A percentile compares a stretch with the other conserved stretches of the same genome.
Conservation (phyloP, 2,888 invertebrate genomes). For the Biston betularia region DNA sequence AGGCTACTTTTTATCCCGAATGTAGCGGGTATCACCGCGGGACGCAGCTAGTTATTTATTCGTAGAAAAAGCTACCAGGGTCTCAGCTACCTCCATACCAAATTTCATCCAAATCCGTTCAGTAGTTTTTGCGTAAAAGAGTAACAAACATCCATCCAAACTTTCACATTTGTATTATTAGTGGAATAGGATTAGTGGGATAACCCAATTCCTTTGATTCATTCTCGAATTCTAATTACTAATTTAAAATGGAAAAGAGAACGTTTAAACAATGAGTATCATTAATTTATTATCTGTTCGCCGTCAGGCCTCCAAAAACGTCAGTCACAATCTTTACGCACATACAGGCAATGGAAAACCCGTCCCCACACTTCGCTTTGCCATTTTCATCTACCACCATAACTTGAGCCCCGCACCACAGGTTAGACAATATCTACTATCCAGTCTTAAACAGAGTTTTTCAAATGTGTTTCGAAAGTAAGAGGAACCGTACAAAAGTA, state of each 20-base stretch:
- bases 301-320: constrained; percentile 56
- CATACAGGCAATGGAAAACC: constrained; percentile 72
- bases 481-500: constrained; percentile 47
- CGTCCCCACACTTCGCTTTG: constrained; percentile 69
- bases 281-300: constrained; percentile 58
- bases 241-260: constrained; percentile 11
- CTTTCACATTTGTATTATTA: too few species aligned
- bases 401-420: constrained; percentile 44
- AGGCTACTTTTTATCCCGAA: too few species aligned
- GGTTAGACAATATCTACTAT: background rate
- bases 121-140: too few species aligned
- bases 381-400: constrained; percentile 61
- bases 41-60: too few species aligned
- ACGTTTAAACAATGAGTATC: constrained; percentile 40
- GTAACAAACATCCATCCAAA: too few species aligned
- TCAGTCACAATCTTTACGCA: constrained; percentile 75
- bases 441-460: constrained; percentile 13
- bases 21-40: too few species aligned
- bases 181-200: too few species aligned
- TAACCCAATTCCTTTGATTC: background rate
- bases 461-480: constrained; percentile 43
- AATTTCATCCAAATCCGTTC: too few species aligned
- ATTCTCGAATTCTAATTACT: background rate
- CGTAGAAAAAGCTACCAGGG: too few species aligned
- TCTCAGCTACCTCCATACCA: too few species aligned